These are phyloP conservation scores for Eurypyga helias DNA, from an alignment of 2,113 vertebrate genomes.

Conservation along the genomic window DNA sequence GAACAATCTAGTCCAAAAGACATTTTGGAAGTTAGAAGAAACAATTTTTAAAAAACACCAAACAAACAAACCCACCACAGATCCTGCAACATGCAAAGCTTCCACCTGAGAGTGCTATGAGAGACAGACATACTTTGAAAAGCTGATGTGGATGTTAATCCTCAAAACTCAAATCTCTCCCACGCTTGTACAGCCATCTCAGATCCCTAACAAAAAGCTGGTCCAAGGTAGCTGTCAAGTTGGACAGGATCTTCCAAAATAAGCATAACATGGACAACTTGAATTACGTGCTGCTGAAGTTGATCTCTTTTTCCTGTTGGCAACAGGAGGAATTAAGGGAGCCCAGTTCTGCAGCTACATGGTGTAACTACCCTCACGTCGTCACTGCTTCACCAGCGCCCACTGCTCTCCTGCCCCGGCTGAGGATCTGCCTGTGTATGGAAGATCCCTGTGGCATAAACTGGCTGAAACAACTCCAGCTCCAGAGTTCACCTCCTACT, in stretches of 20 bases:
- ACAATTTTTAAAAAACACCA: neutral
- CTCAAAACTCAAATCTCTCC: neutral
- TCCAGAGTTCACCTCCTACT: neutral
- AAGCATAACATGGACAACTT: neutral
- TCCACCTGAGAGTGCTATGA: neutral
- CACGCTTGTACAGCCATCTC: neutral
- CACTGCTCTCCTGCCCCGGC: neutral
- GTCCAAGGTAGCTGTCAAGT: neutral
- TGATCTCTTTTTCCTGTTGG: neutral
- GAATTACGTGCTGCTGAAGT: neutral
- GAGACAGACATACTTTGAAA: neutral
- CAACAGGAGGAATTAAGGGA: neutral
- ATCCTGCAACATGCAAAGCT: neutral
- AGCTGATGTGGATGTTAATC: neutral
- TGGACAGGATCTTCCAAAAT: neutral
- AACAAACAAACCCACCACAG: neutral
- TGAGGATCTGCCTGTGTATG: accelerated
- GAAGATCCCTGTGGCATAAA: neutral
- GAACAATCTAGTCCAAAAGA: neutral
- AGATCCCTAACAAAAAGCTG: neutral
- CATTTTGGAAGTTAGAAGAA: neutral
- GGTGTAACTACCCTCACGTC: neutral
- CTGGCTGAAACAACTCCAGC: neutral
- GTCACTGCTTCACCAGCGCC: neutral
- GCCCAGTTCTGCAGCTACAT: neutral